Base-by-base conservation (phyloP, 2,113 vertebrate genomes). In the Dicentrarchus labrax region DNA sequence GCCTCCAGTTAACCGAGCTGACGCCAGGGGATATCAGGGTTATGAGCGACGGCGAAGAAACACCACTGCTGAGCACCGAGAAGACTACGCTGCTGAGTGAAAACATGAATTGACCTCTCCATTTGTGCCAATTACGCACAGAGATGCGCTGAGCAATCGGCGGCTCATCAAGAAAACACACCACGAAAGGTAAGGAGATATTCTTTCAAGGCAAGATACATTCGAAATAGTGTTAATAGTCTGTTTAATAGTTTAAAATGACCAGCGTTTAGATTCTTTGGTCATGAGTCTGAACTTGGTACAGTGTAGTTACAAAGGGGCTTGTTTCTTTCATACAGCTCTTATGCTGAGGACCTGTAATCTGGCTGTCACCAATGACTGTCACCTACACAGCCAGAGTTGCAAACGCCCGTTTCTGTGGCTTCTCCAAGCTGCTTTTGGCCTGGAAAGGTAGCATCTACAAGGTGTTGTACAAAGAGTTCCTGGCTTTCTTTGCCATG, bases 361-460 rank as follows among this genome's bases (percentile, higher is more conserved):
- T 1, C 68, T 41, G 50, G 6, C 53, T 38, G 76, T 68, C 78
- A 71, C 82, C 76, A 74, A 99, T 98, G 97, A 99, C 97, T 0
- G 97, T 98, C 83, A 99, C 97, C 0, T 99, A 99, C 93, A 99
- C 97, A 0, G 97, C 96, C 22, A 92, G 96, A 21, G 97, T 98
- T 30, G 97, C 97, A 6, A 97, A 98, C 2, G 96, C 96, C n/a
- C 96, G 97, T 38, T 98, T 99, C 68, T 97, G 97, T 1, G 97
- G 97, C 57, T 99, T 99, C 93, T 99, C 96, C 61, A 96, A 98
- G 84, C 93, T 99, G 72, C 95, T 99, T 22, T 72, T 96, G 90
- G 96, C 97, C 21, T 99, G 97, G 97, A 96, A 96, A 7, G 97
- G 97, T 0, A 99, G 97, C 94, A 98, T 99, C 90, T 99, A 99